Conservation (phyloP, 2,797 vertebrate species). For the Tragelaphus oryx region DNA sequence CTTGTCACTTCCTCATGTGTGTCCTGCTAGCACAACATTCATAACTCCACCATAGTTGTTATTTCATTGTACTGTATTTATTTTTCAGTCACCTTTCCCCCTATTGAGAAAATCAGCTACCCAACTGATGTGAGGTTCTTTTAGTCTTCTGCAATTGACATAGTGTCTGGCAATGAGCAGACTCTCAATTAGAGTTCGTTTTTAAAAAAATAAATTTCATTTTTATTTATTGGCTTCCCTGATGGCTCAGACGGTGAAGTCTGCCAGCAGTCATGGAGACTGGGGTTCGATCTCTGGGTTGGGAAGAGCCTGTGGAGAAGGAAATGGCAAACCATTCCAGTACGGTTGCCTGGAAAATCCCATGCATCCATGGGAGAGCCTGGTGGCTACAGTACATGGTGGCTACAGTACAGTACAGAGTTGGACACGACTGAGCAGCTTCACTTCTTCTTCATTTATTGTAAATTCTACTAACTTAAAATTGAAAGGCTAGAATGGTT, state of each 20-base stretch:
- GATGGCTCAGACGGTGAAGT: neutral
- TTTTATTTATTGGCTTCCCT: neutral
- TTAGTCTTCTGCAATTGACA: neutral
- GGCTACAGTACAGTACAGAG: too few relatives aligned
- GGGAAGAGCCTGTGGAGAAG: neutral
- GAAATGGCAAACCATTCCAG: neutral
- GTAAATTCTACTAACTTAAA: neutral
- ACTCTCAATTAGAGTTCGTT: neutral
- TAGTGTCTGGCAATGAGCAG: neutral
- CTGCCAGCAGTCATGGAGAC: neutral
- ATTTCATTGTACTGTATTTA: neutral
- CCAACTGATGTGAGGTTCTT: neutral
- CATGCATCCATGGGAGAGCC: neutral
- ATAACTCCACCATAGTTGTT: neutral
- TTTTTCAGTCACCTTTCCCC: neutral
- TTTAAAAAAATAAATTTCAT: neutral
- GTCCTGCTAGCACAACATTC: neutral
- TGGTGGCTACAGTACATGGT: neutral
- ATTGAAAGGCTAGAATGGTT: neutral
- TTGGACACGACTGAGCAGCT: neutral
- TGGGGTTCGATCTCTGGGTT: accelerated
- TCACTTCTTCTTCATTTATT: neutral
- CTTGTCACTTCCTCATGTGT: neutral
- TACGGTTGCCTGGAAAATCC: neutral
- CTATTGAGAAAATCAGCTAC: neutral